phyloP scores from a whole-genome alignment of 2,113 vertebrate species.

The Gasterosteus nipponicus region DNA sequence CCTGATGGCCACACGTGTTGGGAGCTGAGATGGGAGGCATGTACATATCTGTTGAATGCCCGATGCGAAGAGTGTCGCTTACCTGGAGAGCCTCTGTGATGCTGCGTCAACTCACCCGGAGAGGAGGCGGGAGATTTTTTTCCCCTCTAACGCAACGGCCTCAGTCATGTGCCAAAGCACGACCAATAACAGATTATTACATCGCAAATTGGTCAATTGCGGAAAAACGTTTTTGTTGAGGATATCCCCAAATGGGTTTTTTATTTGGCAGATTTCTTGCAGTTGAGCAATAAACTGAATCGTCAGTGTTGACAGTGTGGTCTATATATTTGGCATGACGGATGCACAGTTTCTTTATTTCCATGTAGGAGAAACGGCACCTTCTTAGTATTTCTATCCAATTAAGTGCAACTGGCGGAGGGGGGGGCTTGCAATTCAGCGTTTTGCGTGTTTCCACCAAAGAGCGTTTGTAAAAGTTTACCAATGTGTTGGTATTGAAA shows the following conservation, averaged over 20 bases:
- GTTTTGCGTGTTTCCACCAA: neutral
- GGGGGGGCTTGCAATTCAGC: neutral
- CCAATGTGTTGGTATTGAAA: neutral
- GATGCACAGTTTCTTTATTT: neutral
- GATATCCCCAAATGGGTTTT: neutral
- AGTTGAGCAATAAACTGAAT: no score
- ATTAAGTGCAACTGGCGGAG: neutral
- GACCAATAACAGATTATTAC: neutral
- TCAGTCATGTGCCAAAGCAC: neutral
- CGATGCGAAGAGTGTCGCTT: neutral
- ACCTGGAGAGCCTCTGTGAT: neutral
- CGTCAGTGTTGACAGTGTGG: neutral
- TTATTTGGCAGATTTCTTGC: neutral
- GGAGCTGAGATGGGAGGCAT: slow-evolving; percentile 2
- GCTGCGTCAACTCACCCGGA: neutral
- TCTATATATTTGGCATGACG: no score
- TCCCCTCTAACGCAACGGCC: slow-evolving; percentile 3
- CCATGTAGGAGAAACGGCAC: neutral
- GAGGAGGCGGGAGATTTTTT: neutral
- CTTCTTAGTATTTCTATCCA: neutral
- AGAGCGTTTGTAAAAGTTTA: neutral
- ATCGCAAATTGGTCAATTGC: neutral
- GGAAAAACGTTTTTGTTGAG: neutral
- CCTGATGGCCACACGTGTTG: slow-evolving; percentile 17
- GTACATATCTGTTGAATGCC: slow-evolving; percentile 41